Base-by-base conservation (phyloP, 1,140 invertebrate genomes). In the Drosophila lowei region DNA sequence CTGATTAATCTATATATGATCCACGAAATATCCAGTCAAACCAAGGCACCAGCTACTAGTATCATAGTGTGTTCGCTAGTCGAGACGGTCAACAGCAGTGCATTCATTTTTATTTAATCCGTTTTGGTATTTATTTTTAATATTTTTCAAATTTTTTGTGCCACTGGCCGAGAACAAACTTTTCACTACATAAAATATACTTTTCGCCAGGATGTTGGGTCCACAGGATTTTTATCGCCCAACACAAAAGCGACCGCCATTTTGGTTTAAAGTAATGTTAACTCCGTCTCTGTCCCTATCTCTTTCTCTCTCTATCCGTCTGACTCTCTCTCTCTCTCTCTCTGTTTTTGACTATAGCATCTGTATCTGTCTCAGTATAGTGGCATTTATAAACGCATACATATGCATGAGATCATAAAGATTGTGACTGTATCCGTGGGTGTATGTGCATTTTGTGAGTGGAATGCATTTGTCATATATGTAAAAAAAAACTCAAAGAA, bases 381-480 rank as follows among this genome's bases (percentile, higher is more conserved):
- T 67, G 81, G 68, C 81, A 77, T 86, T 86, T 86, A 86, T 80
- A 80, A 86, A 66, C 61, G 64, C 77, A 86, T 85, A 55, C 80
- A 85, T 85, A 85, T 86, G 80, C 73, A 85, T 85, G 81, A 81
- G 77, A 73, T 81, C 81, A 86, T 85, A 74, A 86, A 77, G 73
- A 74, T 73, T 59, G 48, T 50, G 70, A 54, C 41, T 59, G 70
- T 59, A 42, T 38, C 47, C 16, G 44, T 34, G 43, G 15, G 50
- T 42, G 13, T 55, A 57, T 61, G 43, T 49, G 68, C 15, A 52
- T 38, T 47, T 60, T 46, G 79, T 41, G 59, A 74, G 64, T 75
- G 77, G 50, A 77, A 60, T 80, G 68, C 77, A 80, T 85, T 86
- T 86, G 80, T 80, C 73, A 77, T 66, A 86, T 66, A 71, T 86